These are phyloP conservation scores for Drosophila bunnanda DNA, from an alignment of 2,888 invertebrate genomes.

Conservation along the genomic window DNA sequence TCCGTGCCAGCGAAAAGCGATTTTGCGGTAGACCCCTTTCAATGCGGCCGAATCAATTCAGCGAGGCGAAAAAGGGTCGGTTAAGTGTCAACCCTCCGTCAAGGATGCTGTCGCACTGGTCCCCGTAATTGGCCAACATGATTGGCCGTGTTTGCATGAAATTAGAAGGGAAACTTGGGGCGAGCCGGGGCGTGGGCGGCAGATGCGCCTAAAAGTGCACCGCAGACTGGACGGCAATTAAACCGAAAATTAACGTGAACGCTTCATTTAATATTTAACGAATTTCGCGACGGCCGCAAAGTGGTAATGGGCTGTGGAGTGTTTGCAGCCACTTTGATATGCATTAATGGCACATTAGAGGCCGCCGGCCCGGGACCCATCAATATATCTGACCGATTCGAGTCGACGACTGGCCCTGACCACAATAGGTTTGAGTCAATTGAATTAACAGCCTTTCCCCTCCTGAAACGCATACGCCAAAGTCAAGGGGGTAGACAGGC, in stretches of 20 bases:
- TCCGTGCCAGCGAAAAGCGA: conserved; percentile 35
- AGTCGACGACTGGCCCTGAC: conserved; percentile 51
- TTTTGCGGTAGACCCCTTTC: conserved; percentile 27
- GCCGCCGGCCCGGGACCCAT: conserved; percentile 46
- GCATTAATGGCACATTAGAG: conserved; percentile 81
- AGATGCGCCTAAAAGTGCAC: conserved; percentile 66
- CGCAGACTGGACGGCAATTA: conserved; percentile 82
- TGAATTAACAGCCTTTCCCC: conserved; percentile 65
- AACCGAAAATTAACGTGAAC: conserved; percentile 85
- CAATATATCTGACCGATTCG: conserved; percentile 56
- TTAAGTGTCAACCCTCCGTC: conserved; percentile 63
- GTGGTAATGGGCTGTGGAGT: conserved; percentile 76
- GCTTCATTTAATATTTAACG: conserved; percentile 85
- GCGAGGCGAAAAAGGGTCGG: conserved; percentile 44
- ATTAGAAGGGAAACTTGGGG: conserved; percentile 58
- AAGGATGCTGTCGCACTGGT: conserved; percentile 42
- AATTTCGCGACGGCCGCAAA: conserved; percentile 55
- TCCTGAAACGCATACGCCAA: neutral
- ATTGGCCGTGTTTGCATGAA: conserved; percentile 78
- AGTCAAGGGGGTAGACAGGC: conserved; percentile 14
- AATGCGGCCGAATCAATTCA: conserved; percentile 29
- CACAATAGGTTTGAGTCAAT: conserved; percentile 73
- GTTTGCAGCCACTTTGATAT: conserved; percentile 80
- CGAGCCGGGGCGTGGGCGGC: neutral
- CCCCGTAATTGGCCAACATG: conserved; percentile 78